Base-by-base conservation (phyloP, 2,113 vertebrate species). In the Phrynosoma blainvillii region DNA sequence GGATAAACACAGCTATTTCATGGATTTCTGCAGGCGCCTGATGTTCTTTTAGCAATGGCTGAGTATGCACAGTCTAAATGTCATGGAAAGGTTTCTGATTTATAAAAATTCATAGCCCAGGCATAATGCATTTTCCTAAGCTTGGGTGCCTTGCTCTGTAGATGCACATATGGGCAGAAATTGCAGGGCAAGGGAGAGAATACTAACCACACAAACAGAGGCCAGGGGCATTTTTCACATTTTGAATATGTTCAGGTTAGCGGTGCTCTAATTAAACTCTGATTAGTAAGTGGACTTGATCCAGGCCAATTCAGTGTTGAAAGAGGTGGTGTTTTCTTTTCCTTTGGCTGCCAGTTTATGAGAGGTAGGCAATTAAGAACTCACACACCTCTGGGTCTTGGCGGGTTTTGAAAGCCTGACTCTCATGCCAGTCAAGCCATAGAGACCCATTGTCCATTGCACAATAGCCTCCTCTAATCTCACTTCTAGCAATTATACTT, bases 401-500 rank as follows among this genome's bases (percentile, higher is more conserved):
- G 90, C 90, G 93, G 59, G 90, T 97, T 96, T 97, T 96, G 97
- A 95, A 96, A 96, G 92, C 90, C 7, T 87, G 88, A 93, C 96
- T 96, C 95, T 96, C 95, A 96, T 95, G 96, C 95, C 88, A 96
- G 96, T 93, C 92, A 93, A 93, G 90, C 91, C 90, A 96, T 95
- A 97, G 97, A 96, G 95, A 94, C 93, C 95, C 91, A 96, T 97
- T 97, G 95, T 97, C 92, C 95, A 88, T 95, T 89, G 96, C 95
- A 97, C 97, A 97, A 97, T 97, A 95, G 96, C 94, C 96, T 91
- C 92, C 92, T 96, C 96, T 97, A 97, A 97, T 97, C 97, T 97
- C 96, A 97, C 96, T 97, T 97, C 96, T 97, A 95, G 96, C 96
- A 97, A 97, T 97, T 97, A n/a, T 97, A 96, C 96, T 97, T 97